These are phyloP conservation scores for Entomobrya proxima DNA, from an alignment of 2,888 invertebrate genomes.

Conservation along the genomic window DNA sequence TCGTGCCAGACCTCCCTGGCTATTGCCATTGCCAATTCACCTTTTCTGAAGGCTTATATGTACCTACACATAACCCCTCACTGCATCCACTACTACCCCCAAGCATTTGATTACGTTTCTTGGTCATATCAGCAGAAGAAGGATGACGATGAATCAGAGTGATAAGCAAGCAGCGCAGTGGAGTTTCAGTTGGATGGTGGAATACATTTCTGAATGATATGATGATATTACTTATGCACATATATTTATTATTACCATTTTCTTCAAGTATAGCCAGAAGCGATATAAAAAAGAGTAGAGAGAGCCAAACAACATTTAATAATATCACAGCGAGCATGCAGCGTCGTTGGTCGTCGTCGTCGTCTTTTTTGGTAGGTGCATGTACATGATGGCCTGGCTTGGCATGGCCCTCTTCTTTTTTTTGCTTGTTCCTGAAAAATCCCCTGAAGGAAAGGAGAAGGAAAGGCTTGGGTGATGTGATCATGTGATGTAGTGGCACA, in stretches of 20 bases:
- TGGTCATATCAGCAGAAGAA: not conserved
- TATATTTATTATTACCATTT: conserved; percentile 44
- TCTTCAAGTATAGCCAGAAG: conserved; percentile 22
- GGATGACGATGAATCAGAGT: conserved; percentile 26
- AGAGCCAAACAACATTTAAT: conserved; percentile 49
- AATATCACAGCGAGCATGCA: conserved; percentile 23
- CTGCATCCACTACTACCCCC: not conserved
- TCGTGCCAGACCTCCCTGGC: too few relatives aligned
- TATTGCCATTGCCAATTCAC: conserved; percentile 58
- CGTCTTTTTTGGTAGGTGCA: conserved; percentile 22
- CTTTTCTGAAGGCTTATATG: conserved; percentile 36
- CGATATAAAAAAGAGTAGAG: not conserved
- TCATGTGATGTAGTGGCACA: conserved; percentile 54
- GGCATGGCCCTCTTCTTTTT: conserved; percentile 21
- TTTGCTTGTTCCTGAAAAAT: conserved; percentile 49
- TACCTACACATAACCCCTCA: conserved; percentile 37
- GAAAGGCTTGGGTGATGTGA: conserved; percentile 57
- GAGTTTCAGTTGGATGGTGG: too few relatives aligned
- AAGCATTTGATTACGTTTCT: not conserved
- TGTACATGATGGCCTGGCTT: not conserved
- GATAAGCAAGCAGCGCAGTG: too few relatives aligned
- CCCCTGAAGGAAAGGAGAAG: conserved; percentile 20
- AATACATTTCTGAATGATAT: too few relatives aligned
- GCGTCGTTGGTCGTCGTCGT: conserved; percentile 24
- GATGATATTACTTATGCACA: too few relatives aligned